Evolutionary conservation across 2,888 invertebrate genomes (phyloP).

Genomic region (Monoplex corrugatus): DNA sequence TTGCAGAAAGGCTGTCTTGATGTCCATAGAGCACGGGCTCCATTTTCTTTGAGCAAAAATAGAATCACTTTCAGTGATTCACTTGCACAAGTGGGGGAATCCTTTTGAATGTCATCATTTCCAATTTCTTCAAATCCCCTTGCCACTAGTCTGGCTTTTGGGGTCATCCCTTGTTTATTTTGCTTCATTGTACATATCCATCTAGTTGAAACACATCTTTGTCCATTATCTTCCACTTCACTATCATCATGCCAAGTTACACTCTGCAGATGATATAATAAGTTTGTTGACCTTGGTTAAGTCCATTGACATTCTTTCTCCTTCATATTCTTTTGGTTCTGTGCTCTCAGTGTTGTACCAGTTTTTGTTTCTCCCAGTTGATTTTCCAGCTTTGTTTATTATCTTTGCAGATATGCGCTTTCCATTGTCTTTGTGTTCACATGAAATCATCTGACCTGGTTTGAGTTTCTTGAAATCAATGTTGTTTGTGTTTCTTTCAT

Average conservation of each 20-base stretch:
- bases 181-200: conserved; percentile 49
- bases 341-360: conserved; percentile 51
- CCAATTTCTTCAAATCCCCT: conserved; percentile 50
- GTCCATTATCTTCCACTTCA: conserved; percentile 33
- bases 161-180: not conserved
- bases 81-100: conserved; percentile 44
- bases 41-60: not conserved
- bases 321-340: not conserved
- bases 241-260: not conserved
- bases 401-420: conserved; percentile 7
- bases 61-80: not conserved
- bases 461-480: conserved; percentile 53
- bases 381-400: conserved; percentile 52
- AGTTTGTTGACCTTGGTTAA: not conserved
- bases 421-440: conserved; percentile 20
- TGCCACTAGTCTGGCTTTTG: conserved; percentile 47
- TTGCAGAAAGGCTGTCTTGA: conserved; percentile 37
- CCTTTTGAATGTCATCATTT: conserved; percentile 11
- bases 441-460: not conserved
- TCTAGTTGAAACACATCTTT: conserved; percentile 33
- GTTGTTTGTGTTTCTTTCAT: too few relatives aligned
- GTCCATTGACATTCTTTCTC: not conserved
- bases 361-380: conserved; percentile 53
- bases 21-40: not conserved
- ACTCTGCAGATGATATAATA: too few relatives aligned